Base-by-base conservation (phyloP, 92 coral and sea anemone genomes). In the Meandrina meandrites region DNA sequence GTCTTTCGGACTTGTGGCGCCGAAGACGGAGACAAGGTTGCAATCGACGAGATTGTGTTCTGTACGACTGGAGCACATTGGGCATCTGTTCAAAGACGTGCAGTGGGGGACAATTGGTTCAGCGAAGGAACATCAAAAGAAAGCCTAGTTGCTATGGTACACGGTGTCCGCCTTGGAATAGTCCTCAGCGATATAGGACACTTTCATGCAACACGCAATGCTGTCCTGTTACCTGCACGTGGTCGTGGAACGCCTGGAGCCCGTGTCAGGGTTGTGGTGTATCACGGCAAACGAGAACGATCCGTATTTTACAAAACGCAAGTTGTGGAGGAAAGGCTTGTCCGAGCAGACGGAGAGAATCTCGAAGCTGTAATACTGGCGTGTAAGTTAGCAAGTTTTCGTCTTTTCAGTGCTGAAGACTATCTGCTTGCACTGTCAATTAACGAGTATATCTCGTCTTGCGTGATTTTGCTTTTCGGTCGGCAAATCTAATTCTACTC, bases 281-380 rank as follows among this genome's bases (percentile, higher is more conserved):
- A 21, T 84, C 88, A 45, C 35, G 36, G 17, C 76, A 87, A 53
- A 81, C 72, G 4, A 90, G 97, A 40, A 83, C 70, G 27, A 85
- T 93, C 62, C 57, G 67, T 37, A 88, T 94, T 37, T 0, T 50
- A 27, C 48, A 81, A 57, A 74, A 56, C 21, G 82, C 91, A 32
- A 70, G 35, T 56, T 93, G 96, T 58, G 85, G 94, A 30, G 94
- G 96, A 16, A 93, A 70, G 35, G 75, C 92, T 30, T 93, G 96
- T 82, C 96, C 94, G 36, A 87, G 74, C 73, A 54, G 16, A n/a
- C n/a, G 31, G 10, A 64, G 70, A 12, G 80, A 82, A 51, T 76
- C 86, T 11, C 90, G 75, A 79, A 53, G 83, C 17, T 93, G 94
- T 45, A 86, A 86, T 62, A 93, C 96, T 17, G 94, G 94, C 68